phyloP scores from a whole-genome alignment of 2,113 vertebrate genomes.

The Chaetodon trifascialis region DNA sequence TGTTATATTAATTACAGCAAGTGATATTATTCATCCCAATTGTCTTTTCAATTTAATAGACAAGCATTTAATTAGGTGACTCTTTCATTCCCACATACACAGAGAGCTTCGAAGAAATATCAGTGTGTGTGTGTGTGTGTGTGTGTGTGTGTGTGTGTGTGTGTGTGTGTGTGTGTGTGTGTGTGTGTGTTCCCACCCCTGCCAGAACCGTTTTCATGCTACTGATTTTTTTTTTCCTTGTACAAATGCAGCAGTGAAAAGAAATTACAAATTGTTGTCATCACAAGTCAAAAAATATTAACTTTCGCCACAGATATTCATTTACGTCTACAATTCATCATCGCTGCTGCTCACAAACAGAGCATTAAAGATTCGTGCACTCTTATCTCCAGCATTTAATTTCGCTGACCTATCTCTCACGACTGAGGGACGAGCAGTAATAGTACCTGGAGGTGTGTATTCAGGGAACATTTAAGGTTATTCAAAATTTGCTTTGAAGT shows the following conservation, averaged over 20 bases:
- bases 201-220: slow-evolving; percentile 9
- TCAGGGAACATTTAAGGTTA: background rate
- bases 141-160: background rate
- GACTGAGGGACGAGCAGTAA: background rate
- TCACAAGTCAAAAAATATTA: slow-evolving; percentile 14
- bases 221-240: background rate
- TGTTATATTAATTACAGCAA: slow-evolving; percentile 54
- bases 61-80: slow-evolving; percentile 46
- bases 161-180: background rate
- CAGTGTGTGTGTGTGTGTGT: background rate
- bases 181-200: background rate
- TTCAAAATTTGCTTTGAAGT: background rate
- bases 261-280: background rate
- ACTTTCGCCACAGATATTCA: background rate
- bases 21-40: slow-evolving; percentile 41
- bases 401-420: background rate
- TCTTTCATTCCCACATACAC: slow-evolving; percentile 19
- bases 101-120: slow-evolving; percentile 24
- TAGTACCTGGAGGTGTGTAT: background rate
- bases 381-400: background rate
- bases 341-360: background rate
- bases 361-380: background rate
- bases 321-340: slow-evolving; percentile 18
- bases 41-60: slow-evolving; percentile 58
- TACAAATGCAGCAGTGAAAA: slow-evolving; percentile 1